Base-by-base conservation (phyloP, 2,888 invertebrate genomes). In the Venusia cambrica region DNA sequence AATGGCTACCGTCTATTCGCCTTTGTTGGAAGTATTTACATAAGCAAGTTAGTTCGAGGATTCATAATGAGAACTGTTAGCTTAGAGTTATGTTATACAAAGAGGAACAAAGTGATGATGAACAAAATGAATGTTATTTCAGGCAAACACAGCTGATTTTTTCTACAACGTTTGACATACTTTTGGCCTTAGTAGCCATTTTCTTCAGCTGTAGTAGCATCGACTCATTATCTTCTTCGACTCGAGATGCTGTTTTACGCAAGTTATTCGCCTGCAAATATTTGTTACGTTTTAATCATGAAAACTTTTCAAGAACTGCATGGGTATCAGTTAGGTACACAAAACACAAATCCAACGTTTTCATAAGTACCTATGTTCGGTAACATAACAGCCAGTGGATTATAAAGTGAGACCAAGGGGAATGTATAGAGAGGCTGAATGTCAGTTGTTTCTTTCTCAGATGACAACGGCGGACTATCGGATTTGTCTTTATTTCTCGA, bases 191-290 rank as follows among this genome's bases (percentile, higher is more conserved):
- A 80, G 92, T 92, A 88, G 96, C 95, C 93, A 97, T 94, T 92
- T 97, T 97, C 91, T 97, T 95, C 88, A 98, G 91, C 91, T 97
- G 97, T 89, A 95, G 91, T 84, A 95, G 93, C 84, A 97, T 90
- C 59, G 95, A 95, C 84, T 98, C 98, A 90, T 98, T 98, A 90
- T 98, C 98, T 79, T 97, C 97, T 88, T 98, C 98, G 75, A 97
- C 92, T 67, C 97, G 93, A 71, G 94, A 92, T 70, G 96, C 91
- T 89, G 95, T 96, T 90, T 94, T 95, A 84, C 96, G 91, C 78
- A 94, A 90, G 87, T 92, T 93, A 90, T 94, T 92, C 74, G 92
- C 94, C 94, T 94, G 92, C 76, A 92, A 85, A 83, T n/a, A n/a
- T 72, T 77, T 66, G 79, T 79, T 80, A 76, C 73, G 40, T 78